Conservation (phyloP, 53 echinoderm and acorn worm genomes). For the Antedon mediterranea region DNA sequence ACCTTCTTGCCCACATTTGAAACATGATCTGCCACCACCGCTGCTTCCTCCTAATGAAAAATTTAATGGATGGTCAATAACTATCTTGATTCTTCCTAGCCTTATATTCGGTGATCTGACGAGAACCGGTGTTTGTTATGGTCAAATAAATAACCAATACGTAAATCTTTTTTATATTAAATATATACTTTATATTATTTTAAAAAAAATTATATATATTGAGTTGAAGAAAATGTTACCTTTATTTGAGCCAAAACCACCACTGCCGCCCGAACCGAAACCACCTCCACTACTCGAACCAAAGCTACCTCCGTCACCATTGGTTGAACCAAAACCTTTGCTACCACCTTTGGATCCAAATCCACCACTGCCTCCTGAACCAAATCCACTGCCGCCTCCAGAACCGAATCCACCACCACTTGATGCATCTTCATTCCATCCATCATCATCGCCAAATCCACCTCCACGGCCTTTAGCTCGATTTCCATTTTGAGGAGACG, state of each 20-base stretch:
- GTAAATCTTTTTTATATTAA: no score
- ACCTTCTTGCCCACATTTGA: constrained; percentile 5
- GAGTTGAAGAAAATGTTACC: background rate
- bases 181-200: no score
- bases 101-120: no score
- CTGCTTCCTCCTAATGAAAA: constrained; percentile 9
- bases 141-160: no score
- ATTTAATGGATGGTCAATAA: background rate
- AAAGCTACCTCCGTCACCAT: background rate
- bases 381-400: background rate
- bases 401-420: background rate
- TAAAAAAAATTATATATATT: no score
- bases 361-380: background rate
- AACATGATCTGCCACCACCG: constrained; percentile 10
- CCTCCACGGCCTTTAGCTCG: background rate
- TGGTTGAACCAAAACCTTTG: constrained; percentile 1
- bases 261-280: background rate
- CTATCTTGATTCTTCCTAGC: no score
- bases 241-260: background rate
- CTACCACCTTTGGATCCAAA: background rate
- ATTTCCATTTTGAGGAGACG: background rate
- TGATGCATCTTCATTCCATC: background rate
- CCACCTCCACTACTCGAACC: background rate
- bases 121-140: no score
- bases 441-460: background rate